Conservation (phyloP, 2,797 vertebrate species). For the Streptopelia turtur region DNA sequence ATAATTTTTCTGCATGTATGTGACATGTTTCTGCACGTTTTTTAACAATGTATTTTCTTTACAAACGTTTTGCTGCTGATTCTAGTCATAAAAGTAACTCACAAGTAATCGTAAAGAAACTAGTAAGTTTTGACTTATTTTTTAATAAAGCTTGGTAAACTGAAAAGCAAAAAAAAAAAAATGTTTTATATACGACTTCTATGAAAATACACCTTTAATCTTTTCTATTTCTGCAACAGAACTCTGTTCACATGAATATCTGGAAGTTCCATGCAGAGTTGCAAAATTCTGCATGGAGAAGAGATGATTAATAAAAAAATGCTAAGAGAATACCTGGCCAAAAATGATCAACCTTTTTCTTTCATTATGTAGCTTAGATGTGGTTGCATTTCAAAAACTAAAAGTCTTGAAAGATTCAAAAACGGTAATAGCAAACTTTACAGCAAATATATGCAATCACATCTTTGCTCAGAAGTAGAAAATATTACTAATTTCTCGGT, state of each 20-base stretch:
- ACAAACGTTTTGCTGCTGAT: not conserved
- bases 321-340: not conserved
- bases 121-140: rapidly evolving
- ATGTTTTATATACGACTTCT: not conserved
- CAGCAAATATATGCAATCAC: not conserved
- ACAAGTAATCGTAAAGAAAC: not conserved
- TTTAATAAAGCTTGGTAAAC: not conserved
- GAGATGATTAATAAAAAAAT: not conserved
- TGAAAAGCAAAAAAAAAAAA: not conserved
- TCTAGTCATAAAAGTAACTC: not conserved
- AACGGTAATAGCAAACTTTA: not conserved
- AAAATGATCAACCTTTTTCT: not conserved
- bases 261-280: not conserved
- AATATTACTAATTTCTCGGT: not conserved
- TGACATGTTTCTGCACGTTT: not conserved
- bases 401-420: not conserved
- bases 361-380: not conserved
- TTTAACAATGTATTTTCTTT: not conserved
- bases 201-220: not conserved
- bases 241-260: not conserved
- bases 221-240: not conserved
- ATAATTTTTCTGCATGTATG: not conserved
- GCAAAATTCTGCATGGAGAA: not conserved
- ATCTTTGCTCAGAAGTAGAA: not conserved
- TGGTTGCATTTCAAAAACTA: not conserved